Evolutionary conservation across 2,797 vertebrate species (phyloP).

Genomic region (Myotis daubentonii): DNA sequence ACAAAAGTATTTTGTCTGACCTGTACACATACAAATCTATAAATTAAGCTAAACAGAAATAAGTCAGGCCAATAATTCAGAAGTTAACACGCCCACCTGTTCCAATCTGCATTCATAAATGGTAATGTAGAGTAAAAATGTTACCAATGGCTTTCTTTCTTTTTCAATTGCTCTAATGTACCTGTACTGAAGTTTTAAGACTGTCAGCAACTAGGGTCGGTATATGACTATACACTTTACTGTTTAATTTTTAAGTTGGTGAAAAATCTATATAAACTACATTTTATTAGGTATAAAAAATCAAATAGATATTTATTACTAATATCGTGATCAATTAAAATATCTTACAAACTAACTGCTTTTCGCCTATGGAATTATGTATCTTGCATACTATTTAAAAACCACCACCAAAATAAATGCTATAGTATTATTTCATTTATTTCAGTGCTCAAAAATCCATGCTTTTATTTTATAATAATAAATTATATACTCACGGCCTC

Average conservation of each 20-base stretch:
- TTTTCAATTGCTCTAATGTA: background rate
- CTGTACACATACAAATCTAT: background rate
- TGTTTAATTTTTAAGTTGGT: background rate
- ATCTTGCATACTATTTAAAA: background rate
- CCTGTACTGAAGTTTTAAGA: background rate
- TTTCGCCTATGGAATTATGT: constrained; percentile 15
- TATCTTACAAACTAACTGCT: constrained; percentile 9
- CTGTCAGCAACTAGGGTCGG: background rate
- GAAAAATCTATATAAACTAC: background rate
- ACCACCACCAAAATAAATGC: background rate
- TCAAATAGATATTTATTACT: background rate
- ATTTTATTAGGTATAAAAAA: background rate
- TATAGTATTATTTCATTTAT: background rate
- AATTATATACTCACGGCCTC: background rate
- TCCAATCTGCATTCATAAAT: background rate
- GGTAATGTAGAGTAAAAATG: background rate
- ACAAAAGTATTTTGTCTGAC: background rate
- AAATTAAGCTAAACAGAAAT: background rate
- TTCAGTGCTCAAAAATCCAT: background rate
- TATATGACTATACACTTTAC: background rate
- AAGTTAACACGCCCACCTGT: background rate
- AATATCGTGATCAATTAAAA: constrained; percentile 20
- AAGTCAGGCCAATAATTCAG: background rate
- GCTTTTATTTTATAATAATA: constrained; percentile 26
- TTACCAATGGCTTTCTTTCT: background rate